Conservation (phyloP, 2,797 vertebrate species). For the Vultur gryphus region DNA sequence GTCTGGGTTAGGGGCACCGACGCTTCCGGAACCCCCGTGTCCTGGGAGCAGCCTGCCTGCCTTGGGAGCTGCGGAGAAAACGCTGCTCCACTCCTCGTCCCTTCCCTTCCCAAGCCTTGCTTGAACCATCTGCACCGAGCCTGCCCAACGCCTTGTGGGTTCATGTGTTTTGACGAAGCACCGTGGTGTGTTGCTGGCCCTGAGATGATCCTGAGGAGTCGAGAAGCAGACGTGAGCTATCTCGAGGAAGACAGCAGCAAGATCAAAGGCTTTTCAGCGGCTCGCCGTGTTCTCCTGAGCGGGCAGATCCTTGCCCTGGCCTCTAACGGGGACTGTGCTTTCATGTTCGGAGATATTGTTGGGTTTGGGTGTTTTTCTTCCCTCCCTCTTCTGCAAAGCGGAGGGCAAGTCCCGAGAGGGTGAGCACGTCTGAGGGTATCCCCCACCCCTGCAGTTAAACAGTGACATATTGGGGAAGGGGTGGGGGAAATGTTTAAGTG, state of each 20-base stretch:
- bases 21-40: not conserved
- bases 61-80: not conserved
- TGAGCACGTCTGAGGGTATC: not conserved
- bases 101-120: not conserved
- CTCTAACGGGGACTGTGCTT: not conserved
- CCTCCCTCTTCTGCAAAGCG: not conserved
- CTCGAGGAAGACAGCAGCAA: not conserved
- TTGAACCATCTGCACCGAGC: not conserved
- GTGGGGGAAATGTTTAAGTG: not conserved
- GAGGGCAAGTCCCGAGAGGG: not conserved
- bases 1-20: not conserved
- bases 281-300: accelerated
- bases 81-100: not conserved
- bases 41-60: not conserved
- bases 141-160: too few species aligned
- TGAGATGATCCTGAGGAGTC: not conserved
- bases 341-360: not conserved
- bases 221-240: not conserved
- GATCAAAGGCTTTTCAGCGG: not conserved
- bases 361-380: not conserved
- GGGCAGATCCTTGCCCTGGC: not conserved
- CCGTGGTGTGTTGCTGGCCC: not conserved
- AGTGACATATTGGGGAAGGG: not conserved
- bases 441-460: not conserved
- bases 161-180: accelerated